Evolutionary conservation across 2,113 vertebrate species (phyloP), one percentile per base, ranked within the genome.

Genomic region (Cygnus buccinator): DNA sequence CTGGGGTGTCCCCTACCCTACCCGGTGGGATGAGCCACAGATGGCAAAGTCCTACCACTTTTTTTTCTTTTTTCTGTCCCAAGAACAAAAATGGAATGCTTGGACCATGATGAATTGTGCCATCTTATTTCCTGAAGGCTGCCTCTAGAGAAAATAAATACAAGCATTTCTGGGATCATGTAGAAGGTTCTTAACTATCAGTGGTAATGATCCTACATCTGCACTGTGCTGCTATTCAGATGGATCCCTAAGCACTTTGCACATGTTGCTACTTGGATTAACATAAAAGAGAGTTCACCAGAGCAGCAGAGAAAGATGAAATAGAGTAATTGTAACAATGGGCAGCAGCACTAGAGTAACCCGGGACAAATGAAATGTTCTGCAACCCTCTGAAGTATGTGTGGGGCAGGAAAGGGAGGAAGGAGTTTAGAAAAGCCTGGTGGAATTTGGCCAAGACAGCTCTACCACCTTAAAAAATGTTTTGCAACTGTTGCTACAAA

Each of bases 1-100:
- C 50, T 75, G 39, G 29, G 7, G 17, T 9, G 5, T n/a, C 35
- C 37, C 54, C 39, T 76, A 2, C 6, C 11, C 63, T 88, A 29
- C 7, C 13, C 0, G 0, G 52, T 54, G 54, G 62, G 33, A 39
- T 1, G 6, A 22, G 5, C 4, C 5, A 1, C 39, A 92, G 67
- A 55, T 88, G 75, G 43, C 13, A 76, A 17, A 50, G 62, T 11
- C 20, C 37, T n/a, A 13, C 29, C 54, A 8, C 39, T 35, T 23
- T 78, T 29, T 44, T 13, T 85, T 80, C 54, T 26, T 13, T 13
- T 31, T 46, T 37, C 43, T 59, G 31, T 13, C 43, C 19, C 15
- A 71, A n/a, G 77, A 65, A 22, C 44, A 57, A 22, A 54, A 35
- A 25, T 41, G 13, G 13, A 28, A 31, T 0, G 0, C 35, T 61